phyloP scores from a whole-genome alignment of 2,113 vertebrate species.

The Muntiacus muntjak region DNA sequence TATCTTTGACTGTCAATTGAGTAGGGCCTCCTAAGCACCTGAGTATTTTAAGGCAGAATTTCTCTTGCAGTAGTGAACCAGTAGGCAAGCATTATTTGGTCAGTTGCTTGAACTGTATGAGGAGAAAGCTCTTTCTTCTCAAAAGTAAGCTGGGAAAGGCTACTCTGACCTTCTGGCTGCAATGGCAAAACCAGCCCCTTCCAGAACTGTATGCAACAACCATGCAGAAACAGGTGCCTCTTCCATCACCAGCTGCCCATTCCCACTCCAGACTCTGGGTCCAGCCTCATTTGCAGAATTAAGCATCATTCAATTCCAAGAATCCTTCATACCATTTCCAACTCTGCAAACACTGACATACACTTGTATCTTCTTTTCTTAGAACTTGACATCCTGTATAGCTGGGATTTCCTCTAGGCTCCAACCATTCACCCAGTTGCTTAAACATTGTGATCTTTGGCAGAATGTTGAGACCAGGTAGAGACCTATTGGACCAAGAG shows the following conservation, averaged over 20 bases:
- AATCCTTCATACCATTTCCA: not conserved
- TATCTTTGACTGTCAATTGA: not conserved
- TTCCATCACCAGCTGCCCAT: not conserved
- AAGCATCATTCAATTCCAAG: not conserved
- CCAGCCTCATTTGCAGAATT: not conserved
- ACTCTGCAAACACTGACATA: not conserved
- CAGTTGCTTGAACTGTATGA: not conserved
- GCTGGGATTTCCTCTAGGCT: not conserved
- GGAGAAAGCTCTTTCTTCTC: not conserved
- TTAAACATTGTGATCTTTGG: not conserved
- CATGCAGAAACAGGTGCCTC: rapidly evolving
- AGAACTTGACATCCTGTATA: not conserved
- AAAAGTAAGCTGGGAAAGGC: not conserved
- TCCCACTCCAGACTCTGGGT: not conserved
- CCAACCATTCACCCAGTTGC: not conserved
- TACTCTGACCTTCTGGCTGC: not conserved
- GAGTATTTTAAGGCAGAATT: not conserved
- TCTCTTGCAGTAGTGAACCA: not conserved
- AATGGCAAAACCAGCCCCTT: not conserved
- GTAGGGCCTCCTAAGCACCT: not conserved
- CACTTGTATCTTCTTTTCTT: not conserved
- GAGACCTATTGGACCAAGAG: not conserved
- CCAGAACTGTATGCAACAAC: not conserved
- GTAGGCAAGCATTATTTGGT: not conserved
- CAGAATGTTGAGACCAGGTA: not conserved